Evolutionary conservation across 1,140 invertebrate species (phyloP).

Genomic region (Oreohelix idahoensis): DNA sequence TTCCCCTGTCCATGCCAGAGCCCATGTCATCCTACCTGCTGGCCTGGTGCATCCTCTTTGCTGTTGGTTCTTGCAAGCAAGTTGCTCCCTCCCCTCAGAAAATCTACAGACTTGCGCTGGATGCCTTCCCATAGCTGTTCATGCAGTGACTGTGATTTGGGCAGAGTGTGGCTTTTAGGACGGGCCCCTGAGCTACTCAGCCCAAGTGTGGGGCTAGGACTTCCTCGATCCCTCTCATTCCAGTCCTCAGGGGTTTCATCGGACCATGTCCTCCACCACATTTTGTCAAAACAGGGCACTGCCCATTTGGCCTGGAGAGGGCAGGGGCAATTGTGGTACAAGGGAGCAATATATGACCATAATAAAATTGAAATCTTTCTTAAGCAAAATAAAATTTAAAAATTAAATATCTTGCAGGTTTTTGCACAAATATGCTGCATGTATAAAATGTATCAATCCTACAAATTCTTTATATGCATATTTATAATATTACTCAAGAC

Average conservation of each 20-base stretch:
- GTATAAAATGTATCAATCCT: too few species aligned
- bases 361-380: background rate
- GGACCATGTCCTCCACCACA: slow-evolving; percentile 57
- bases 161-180: slow-evolving; percentile 65
- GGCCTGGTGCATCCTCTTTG: slow-evolving; percentile 60
- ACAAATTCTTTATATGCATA: too few species aligned
- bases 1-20: background rate
- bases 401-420: background rate
- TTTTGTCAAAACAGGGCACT: slow-evolving; percentile 44
- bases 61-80: slow-evolving; percentile 60
- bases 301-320: slow-evolving; percentile 65
- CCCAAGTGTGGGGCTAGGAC: slow-evolving; percentile 48
- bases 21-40: slow-evolving; percentile 23
- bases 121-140: slow-evolving; percentile 69
- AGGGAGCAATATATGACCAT: background rate
- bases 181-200: slow-evolving; percentile 57
- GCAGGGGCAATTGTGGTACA: slow-evolving; percentile 11
- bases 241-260: slow-evolving; percentile 67
- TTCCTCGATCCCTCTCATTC: slow-evolving; percentile 42
- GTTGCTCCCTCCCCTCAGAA: slow-evolving; percentile 64
- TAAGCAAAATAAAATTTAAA: background rate
- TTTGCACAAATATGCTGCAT: too few species aligned
- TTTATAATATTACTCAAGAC: too few species aligned
- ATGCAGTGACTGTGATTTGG: slow-evolving; percentile 63
- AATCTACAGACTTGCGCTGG: slow-evolving; percentile 66